These are phyloP conservation scores for Margaritifera margaritifera DNA, from an alignment of 2,888 invertebrate genomes.

Conservation along the genomic window DNA sequence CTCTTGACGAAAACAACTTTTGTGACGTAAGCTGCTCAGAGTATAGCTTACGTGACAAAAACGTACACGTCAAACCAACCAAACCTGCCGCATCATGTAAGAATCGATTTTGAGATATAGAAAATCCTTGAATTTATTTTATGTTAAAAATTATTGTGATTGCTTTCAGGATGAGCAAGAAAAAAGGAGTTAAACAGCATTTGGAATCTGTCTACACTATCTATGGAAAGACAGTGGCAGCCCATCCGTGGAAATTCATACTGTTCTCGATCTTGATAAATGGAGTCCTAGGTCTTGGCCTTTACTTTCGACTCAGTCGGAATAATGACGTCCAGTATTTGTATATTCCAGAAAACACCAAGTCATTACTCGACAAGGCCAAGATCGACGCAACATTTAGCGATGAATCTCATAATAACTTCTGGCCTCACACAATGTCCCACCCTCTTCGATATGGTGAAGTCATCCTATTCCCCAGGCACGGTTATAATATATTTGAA, in stretches of 20 bases:
- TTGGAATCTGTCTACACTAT: background rate
- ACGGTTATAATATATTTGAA: no score
- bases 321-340: background rate
- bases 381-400: conserved; percentile 1
- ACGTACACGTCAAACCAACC: no score
- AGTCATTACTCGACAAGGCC: no score
- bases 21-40: no score
- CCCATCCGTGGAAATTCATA: background rate
- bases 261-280: background rate
- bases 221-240: background rate
- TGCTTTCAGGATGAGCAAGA: background rate
- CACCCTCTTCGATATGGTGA: background rate
- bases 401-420: background rate
- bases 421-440: background rate
- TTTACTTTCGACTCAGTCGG: background rate
- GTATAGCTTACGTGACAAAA: no score
- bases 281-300: conserved; percentile 1
- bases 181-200: no score
- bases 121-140: no score
- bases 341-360: background rate
- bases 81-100: no score
- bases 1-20: no score
- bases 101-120: no score
- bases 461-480: background rate
- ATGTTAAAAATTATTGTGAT: no score